These are phyloP conservation scores for Sprattus sprattus DNA, from an alignment of 2,113 vertebrate genomes.

Conservation along the genomic window DNA sequence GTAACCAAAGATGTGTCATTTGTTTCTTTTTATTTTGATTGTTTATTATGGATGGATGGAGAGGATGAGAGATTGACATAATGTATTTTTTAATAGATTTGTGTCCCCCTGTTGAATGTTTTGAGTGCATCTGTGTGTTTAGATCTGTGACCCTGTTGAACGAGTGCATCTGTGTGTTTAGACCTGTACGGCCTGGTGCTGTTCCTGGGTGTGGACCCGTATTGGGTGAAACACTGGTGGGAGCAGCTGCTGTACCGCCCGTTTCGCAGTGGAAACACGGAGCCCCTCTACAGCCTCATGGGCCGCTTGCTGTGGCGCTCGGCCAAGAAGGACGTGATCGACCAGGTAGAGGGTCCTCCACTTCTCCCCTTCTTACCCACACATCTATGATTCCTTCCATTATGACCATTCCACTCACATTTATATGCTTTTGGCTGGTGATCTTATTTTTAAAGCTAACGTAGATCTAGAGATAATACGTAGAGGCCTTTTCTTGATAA, in stretches of 20 bases:
- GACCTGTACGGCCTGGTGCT: conserved; percentile 94
- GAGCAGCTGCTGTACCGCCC: conserved; percentile 91
- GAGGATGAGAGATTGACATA: too few relatives aligned
- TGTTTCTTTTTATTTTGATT: conserved; percentile 70
- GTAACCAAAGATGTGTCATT: conserved; percentile 99
- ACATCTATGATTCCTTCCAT: background rate
- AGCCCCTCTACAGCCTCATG: conserved; percentile 83
- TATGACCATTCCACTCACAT: background rate
- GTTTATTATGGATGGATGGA: too few relatives aligned
- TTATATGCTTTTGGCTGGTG: background rate
- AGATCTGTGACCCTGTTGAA: background rate
- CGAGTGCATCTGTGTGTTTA: conserved; percentile 55
- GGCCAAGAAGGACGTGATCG: conserved; percentile 96
- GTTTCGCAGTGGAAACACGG: conserved; percentile 86
- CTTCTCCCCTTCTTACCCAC: too few relatives aligned
- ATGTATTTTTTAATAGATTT: too few relatives aligned
- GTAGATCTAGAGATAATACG: background rate
- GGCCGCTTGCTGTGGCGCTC: conserved; percentile 92
- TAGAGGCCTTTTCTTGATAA: background rate
- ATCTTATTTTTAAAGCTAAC: background rate
- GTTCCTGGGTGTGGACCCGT: conserved; percentile 94
- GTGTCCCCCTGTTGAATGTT: too few relatives aligned
- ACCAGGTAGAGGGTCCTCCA: conserved; percentile 77
- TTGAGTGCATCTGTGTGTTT: background rate
- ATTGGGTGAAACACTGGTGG: conserved; percentile 98